Percentiles rank a stretch among this genome's conserved stretches.
Evolutionary conservation across 2,797 vertebrate genomes (phyloP).

Genomic region (Taeniopygia guttata): DNA sequence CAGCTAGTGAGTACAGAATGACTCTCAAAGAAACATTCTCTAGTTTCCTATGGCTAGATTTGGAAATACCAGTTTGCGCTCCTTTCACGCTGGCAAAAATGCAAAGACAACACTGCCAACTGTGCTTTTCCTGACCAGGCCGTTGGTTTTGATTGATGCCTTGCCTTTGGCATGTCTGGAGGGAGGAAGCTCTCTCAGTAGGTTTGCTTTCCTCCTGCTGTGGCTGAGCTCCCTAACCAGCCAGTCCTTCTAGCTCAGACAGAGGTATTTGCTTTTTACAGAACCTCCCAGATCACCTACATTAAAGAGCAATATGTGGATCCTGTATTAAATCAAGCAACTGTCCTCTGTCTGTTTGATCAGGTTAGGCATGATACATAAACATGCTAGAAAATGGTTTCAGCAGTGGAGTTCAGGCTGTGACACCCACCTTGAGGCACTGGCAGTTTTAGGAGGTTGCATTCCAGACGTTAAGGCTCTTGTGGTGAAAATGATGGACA

Average conservation of each 20-base stretch:
- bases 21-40: background rate
- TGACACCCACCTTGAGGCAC: background rate
- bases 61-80: background rate
- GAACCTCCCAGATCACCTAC: background rate
- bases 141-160: background rate
- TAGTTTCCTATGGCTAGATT: background rate
- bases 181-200: slow-evolving; percentile 11
- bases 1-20: background rate
- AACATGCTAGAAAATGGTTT: slow-evolving; percentile 6
- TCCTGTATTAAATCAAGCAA: slow-evolving; percentile 18
- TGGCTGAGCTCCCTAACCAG: background rate
- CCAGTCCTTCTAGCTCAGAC: background rate
- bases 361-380: background rate
- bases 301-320: background rate
- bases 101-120: background rate
- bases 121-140: background rate
- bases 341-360: background rate
- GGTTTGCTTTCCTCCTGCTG: slow-evolving; percentile 37
- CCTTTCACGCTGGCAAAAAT: background rate
- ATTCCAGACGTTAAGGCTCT: slow-evolving; percentile 41
- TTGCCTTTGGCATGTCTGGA: background rate
- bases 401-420: background rate
- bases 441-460: slow-evolving; percentile 30
- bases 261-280: slow-evolving; percentile 7
- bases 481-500: slow-evolving; percentile 2